These are phyloP conservation scores for Aphyosemion australe DNA, from an alignment of 2,113 vertebrate genomes.

Conservation along the genomic window DNA sequence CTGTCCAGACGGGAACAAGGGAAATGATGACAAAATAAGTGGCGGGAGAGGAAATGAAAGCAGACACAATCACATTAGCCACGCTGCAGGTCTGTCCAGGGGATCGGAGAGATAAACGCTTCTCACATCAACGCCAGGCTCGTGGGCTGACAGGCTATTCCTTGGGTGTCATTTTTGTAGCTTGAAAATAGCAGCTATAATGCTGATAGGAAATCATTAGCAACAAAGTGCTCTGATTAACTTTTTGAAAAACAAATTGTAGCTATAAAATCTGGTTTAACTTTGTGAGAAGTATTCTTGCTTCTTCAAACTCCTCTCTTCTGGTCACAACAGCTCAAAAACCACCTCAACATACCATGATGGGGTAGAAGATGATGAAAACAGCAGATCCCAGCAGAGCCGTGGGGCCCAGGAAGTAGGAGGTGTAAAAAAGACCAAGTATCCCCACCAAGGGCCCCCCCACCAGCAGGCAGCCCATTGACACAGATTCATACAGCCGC, in stretches of 20 bases:
- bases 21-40: slow-evolving; percentile 65
- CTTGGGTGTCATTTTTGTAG: slow-evolving; percentile 35
- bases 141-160: slow-evolving; percentile 37
- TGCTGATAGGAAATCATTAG: slow-evolving; percentile 46
- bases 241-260: too few relatives aligned
- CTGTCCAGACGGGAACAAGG: slow-evolving; percentile 65
- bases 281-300: too few relatives aligned
- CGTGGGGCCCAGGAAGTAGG: slow-evolving; percentile 79
- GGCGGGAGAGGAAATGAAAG: slow-evolving; percentile 71
- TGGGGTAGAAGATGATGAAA: slow-evolving; percentile 82
- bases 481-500: slow-evolving; percentile 79
- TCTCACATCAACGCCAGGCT: slow-evolving; percentile 53
- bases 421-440: slow-evolving; percentile 79
- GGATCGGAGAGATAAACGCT: slow-evolving; percentile 56
- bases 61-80: slow-evolving; percentile 64
- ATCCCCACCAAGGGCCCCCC: slow-evolving; percentile 80
- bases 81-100: slow-evolving; percentile 42
- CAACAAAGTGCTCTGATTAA: not conserved
- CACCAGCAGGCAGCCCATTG: slow-evolving; percentile 76
- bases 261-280: too few relatives aligned
- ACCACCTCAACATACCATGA: slow-evolving; percentile 71
- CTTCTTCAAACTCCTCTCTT: too few relatives aligned
- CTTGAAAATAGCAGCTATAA: slow-evolving; percentile 43
- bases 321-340: not conserved
- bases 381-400: slow-evolving; percentile 81